Conservation (phyloP, 2,888 invertebrate species). For the Agapostemon virescens region DNA sequence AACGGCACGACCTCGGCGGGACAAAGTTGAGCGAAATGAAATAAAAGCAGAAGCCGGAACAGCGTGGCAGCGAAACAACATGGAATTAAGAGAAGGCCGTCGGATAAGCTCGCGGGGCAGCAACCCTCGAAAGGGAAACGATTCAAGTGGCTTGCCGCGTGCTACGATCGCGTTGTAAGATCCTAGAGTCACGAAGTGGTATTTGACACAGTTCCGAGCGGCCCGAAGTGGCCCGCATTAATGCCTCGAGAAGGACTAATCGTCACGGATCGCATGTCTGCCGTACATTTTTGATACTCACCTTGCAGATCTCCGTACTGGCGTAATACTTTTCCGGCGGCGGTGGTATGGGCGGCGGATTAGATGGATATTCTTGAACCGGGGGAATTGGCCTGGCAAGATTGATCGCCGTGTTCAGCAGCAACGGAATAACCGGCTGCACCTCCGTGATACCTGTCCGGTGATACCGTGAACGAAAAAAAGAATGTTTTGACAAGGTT, state of each 20-base stretch:
- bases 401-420: slow-evolving; percentile 78
- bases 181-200: slow-evolving; percentile 59
- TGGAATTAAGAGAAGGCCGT: slow-evolving; percentile 26
- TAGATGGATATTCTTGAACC: slow-evolving; percentile 77
- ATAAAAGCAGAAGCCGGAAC: slow-evolving; percentile 4
- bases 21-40: slow-evolving; percentile 11
- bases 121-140: slow-evolving; percentile 36
- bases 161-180: slow-evolving; percentile 54
- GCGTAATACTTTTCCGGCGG: slow-evolving; percentile 88
- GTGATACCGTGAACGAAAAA: slow-evolving; percentile 40
- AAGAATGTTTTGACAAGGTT: slow-evolving; percentile 57
- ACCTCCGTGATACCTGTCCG: slow-evolving; percentile 73
- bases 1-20: neutral
- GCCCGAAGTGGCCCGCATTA: slow-evolving; percentile 55
- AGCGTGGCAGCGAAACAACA: slow-evolving; percentile 12
- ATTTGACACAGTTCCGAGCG: slow-evolving; percentile 61
- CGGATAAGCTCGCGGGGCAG: slow-evolving; percentile 17
- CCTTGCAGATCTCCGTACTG: slow-evolving; percentile 84
- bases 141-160: slow-evolving; percentile 30
- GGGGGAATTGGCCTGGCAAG: slow-evolving; percentile 77
- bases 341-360: slow-evolving; percentile 85
- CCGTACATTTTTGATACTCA: slow-evolving; percentile 71
- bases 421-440: slow-evolving; percentile 77
- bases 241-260: slow-evolving; percentile 53
- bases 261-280: slow-evolving; percentile 67